Percentiles rank a stretch among this genome's conserved stretches.
Evolutionary conservation across 2,888 invertebrate genomes (phyloP).

Genomic region (Noctua pronuba): DNA sequence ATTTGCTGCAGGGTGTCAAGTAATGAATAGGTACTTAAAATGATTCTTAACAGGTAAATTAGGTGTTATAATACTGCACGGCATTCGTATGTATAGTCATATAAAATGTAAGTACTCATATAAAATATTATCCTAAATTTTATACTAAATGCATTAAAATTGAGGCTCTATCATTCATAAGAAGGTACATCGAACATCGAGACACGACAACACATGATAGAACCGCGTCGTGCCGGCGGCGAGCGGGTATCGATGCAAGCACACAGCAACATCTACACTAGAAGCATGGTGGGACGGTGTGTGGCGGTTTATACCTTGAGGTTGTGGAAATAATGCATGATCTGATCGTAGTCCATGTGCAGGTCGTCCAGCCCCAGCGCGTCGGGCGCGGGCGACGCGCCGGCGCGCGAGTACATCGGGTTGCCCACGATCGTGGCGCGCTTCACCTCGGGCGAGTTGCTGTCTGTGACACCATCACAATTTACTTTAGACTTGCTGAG

Average conservation of each 20-base stretch:
- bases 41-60: slow-evolving; percentile 75
- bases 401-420: slow-evolving; percentile 95
- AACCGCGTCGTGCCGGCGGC: slow-evolving; percentile 70
- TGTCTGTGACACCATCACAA: slow-evolving; percentile 70
- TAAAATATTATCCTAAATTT: slow-evolving; percentile 85
- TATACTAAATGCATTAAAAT: slow-evolving; percentile 88
- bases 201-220: slow-evolving; percentile 76
- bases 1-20: slow-evolving; percentile 74
- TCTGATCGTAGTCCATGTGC: slow-evolving; percentile 99
- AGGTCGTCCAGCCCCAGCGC: slow-evolving; percentile 94
- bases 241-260: slow-evolving; percentile 79
- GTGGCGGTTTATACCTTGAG: slow-evolving; percentile 94
- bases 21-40: slow-evolving; percentile 73
- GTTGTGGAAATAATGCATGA: slow-evolving; percentile 99
- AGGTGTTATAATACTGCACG: slow-evolving; percentile 86
- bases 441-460: slow-evolving; percentile 92
- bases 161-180: slow-evolving; percentile 88
- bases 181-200: slow-evolving; percentile 84
- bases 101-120: slow-evolving; percentile 86
- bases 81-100: slow-evolving; percentile 83
- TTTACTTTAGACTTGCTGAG: slow-evolving; percentile 8
- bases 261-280: slow-evolving; percentile 87
- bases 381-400: slow-evolving; percentile 82
- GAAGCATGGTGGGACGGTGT: slow-evolving; percentile 85
- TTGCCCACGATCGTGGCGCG: slow-evolving; percentile 96